These are phyloP conservation scores for Adelphocoris suturalis DNA, from an alignment of 2,888 invertebrate genomes.

Conservation along the genomic window DNA sequence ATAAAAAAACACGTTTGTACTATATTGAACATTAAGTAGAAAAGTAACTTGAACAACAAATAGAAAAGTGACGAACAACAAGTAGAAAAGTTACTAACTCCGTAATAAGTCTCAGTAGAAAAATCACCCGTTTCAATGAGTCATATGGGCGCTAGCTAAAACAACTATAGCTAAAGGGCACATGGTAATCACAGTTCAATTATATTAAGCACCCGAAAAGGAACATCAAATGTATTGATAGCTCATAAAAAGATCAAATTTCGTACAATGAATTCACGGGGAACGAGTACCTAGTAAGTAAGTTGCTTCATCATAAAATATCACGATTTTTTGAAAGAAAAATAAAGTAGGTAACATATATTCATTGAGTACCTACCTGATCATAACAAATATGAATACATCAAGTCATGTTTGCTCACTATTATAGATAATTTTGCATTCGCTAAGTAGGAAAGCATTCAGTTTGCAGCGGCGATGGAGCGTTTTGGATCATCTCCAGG, in stretches of 20 bases:
- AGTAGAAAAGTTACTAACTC: neutral
- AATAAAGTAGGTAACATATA: neutral
- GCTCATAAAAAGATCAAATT: neutral
- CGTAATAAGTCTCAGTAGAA: neutral
- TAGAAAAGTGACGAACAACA: neutral
- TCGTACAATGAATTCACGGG: neutral
- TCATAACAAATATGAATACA: too few species aligned
- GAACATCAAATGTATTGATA: neutral
- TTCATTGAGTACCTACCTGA: too few species aligned
- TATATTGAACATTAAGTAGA: neutral
- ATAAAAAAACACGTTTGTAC: neutral
- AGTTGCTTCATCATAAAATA: neutral
- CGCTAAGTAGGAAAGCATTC: too few species aligned
- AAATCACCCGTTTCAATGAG: neutral
- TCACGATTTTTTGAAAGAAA: neutral
- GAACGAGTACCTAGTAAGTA: neutral
- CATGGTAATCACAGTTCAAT: slow-evolving; percentile 16
- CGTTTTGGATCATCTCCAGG: too few species aligned
- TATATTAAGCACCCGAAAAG: neutral
- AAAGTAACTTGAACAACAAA: too few species aligned
- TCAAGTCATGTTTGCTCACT: too few species aligned
- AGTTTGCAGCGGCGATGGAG: too few species aligned
- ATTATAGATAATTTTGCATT: too few species aligned
- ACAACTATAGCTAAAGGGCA: slow-evolving; percentile 1
- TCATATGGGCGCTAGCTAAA: neutral